Conservation (phyloP, 2,113 vertebrate genomes). For the Microtus richardsoni region DNA sequence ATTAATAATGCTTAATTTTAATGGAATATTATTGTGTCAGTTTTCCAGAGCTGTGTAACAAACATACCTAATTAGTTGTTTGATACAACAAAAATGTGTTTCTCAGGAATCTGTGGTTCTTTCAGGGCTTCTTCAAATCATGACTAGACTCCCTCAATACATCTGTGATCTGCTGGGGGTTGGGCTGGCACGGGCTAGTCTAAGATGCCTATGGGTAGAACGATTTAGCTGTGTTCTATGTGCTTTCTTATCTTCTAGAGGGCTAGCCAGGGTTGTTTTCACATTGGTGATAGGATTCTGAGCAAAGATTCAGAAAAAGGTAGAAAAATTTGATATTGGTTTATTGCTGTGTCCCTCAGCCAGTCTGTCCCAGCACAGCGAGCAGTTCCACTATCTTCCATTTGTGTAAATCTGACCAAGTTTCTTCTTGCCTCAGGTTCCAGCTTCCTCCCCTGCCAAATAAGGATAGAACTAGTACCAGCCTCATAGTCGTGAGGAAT, state of each 20-base stretch:
- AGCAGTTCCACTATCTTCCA: not conserved
- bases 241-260: not conserved
- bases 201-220: not conserved
- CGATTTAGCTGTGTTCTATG: not conserved
- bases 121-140: slow-evolving; percentile 32
- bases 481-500: not conserved
- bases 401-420: not conserved
- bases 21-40: not conserved
- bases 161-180: not conserved
- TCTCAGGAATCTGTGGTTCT: not conserved
- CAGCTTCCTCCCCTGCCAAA: not conserved
- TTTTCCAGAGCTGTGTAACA: not conserved
- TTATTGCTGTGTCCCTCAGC: not conserved
- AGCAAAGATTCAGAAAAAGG: not conserved
- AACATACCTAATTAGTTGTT: not conserved
- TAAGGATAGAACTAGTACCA: not conserved
- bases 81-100: not conserved
- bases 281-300: not conserved
- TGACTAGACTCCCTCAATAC: not conserved
- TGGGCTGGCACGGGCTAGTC: not conserved
- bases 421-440: not conserved
- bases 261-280: not conserved
- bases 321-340: not conserved
- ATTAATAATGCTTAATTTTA: too few relatives aligned
- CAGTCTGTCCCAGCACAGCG: not conserved